These are phyloP conservation scores for Nephila pilipes DNA, from an alignment of 1,140 invertebrate genomes.

Conservation along the genomic window DNA sequence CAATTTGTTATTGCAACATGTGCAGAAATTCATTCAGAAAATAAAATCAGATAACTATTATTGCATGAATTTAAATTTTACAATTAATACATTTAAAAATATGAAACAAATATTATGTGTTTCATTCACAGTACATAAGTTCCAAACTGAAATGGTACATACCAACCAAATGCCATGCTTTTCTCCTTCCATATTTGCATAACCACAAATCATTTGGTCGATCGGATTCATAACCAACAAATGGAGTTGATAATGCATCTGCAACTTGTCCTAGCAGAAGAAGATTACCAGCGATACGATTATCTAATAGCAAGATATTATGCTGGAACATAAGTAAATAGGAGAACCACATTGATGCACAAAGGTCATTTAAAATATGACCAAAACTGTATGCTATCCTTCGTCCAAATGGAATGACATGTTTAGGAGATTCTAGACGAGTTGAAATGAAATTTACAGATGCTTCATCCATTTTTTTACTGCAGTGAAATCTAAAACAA, in stretches of 20 bases:
- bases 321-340: conserved; percentile 89
- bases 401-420: conserved; percentile 74
- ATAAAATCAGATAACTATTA: too few species aligned
- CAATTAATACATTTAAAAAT: too few species aligned
- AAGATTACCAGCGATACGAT: conserved; percentile 88
- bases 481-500: neutral
- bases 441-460: neutral
- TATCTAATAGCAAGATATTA: conserved; percentile 84
- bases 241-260: conserved; percentile 93
- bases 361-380: conserved; percentile 96
- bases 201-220: conserved; percentile 84
- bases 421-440: neutral
- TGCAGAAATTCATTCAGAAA: too few species aligned
- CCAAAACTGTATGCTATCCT: conserved; percentile 87
- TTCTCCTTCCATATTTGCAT: conserved; percentile 90
- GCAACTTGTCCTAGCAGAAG: conserved; percentile 93
- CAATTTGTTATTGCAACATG: too few species aligned
- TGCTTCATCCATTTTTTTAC: conserved; percentile 46
- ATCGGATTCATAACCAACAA: conserved; percentile 94
- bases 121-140: too few species aligned
- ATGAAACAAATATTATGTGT: too few species aligned
- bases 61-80: too few species aligned
- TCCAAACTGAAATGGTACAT: conserved; percentile 78
- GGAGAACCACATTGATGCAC: conserved; percentile 98
- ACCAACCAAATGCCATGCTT: conserved; percentile 96